Evolutionary conservation across 1,140 invertebrate species (phyloP).

Genomic region (Drosophila nannoptera): DNA sequence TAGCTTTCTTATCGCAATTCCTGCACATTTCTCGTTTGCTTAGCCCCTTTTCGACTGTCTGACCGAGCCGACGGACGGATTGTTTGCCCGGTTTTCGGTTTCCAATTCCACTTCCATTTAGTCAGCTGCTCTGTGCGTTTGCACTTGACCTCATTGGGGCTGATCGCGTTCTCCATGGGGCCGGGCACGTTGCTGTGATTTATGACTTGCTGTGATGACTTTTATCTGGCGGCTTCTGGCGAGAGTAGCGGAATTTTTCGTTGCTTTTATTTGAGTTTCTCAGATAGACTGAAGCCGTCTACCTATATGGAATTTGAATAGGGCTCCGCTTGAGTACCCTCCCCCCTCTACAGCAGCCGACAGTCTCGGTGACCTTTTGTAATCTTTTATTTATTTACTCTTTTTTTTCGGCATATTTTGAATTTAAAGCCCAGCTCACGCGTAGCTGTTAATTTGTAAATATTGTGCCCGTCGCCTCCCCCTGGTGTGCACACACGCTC

Average conservation of each 20-base stretch:
- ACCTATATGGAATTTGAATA: too few species aligned
- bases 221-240: not conserved
- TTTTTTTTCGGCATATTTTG: not conserved
- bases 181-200: slow-evolving; percentile 6
- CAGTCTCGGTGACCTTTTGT: too few species aligned
- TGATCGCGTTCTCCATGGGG: slow-evolving; percentile 5
- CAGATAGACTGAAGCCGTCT: not conserved
- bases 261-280: slow-evolving; percentile 6
- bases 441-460: slow-evolving; percentile 1
- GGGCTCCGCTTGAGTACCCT: too few species aligned
- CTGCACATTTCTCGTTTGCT: slow-evolving; percentile 3
- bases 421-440: slow-evolving; percentile 3
- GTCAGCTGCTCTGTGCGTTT: not conserved
- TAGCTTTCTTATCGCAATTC: slow-evolving; percentile 13
- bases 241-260: not conserved
- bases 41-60: slow-evolving; percentile 30
- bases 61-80: not conserved
- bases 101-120: not conserved
- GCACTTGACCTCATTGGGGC: slow-evolving; percentile 11
- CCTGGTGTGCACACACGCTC: too few species aligned
- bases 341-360: too few species aligned
- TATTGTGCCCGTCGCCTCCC: not conserved
- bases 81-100: not conserved
- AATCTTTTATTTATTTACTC: not conserved
- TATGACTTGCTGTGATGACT: slow-evolving; percentile 4